phyloP scores from a whole-genome alignment of 2,888 invertebrate species.

The Agonum fuliginosum region DNA sequence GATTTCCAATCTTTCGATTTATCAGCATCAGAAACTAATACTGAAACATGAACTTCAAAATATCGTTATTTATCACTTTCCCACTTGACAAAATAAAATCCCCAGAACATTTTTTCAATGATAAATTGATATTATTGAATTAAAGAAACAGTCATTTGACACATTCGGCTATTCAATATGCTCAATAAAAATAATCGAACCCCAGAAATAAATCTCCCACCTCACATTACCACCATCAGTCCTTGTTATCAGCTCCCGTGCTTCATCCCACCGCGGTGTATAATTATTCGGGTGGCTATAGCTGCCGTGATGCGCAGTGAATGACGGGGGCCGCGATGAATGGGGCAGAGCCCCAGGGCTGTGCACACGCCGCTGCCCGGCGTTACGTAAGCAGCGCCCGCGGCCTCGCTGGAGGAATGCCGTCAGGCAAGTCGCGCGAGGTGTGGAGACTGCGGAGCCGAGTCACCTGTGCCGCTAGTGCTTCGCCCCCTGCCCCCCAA shows the following conservation, averaged over 20 bases:
- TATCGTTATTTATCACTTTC: too few species aligned
- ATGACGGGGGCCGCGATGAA: conserved; percentile 61
- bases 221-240: not conserved
- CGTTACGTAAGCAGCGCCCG: conserved; percentile 58
- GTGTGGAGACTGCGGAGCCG: conserved; percentile 15
- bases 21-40: too few species aligned
- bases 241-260: not conserved
- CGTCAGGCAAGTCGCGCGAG: conserved; percentile 70
- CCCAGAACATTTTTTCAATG: too few species aligned
- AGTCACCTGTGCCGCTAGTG: conserved; percentile 62
- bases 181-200: too few species aligned
- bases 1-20: too few species aligned
- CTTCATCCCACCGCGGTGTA: not conserved
- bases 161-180: too few species aligned
- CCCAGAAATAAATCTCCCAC: not conserved
- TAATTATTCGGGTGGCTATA: conserved; percentile 46
- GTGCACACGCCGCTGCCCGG: conserved; percentile 65
- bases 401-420: conserved; percentile 69
- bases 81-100: too few species aligned
- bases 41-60: too few species aligned
- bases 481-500: conserved; percentile 63
- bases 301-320: conserved; percentile 16
- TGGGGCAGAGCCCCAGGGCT: conserved; percentile 66
- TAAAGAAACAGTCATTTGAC: too few species aligned
- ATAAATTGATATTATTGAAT: too few species aligned